Evolutionary conservation across 1,140 invertebrate species (phyloP).

Genomic region (Archivesica marissinica): DNA sequence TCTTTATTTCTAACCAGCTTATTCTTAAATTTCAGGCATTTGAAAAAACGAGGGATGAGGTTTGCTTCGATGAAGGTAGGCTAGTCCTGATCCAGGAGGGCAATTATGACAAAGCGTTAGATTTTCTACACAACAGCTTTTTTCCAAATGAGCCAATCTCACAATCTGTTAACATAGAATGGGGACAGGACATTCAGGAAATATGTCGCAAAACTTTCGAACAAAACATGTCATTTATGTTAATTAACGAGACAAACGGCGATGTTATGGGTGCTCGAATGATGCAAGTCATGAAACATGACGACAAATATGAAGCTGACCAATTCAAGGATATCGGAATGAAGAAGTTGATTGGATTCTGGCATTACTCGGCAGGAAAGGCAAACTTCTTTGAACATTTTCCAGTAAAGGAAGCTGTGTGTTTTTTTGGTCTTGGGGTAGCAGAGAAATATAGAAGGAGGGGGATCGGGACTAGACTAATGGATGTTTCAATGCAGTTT

Average conservation of each 20-base stretch:
- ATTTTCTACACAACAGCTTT: neutral
- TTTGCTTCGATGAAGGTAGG: neutral
- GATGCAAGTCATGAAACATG: neutral
- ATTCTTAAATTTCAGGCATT: conserved; percentile 42
- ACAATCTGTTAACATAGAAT: neutral
- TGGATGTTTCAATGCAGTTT: neutral
- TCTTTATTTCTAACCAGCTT: too few species aligned
- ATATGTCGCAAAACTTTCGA: neutral
- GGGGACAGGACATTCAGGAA: neutral
- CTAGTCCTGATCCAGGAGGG: neutral
- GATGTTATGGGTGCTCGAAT: neutral
- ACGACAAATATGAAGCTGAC: neutral
- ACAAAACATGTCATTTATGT: neutral
- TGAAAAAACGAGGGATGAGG: neutral
- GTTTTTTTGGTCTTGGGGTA: neutral
- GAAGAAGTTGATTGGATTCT: neutral
- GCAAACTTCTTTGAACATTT: neutral
- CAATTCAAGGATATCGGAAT: neutral
- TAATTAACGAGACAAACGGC: neutral
- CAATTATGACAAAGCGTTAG: neutral
- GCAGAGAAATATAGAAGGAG: neutral
- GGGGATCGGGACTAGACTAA: neutral
- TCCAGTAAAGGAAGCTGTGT: neutral
- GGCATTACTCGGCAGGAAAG: neutral
- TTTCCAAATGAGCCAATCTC: neutral